Evolutionary conservation across 2,888 invertebrate genomes (phyloP).

Genomic region (Adineta ricciae): DNA sequence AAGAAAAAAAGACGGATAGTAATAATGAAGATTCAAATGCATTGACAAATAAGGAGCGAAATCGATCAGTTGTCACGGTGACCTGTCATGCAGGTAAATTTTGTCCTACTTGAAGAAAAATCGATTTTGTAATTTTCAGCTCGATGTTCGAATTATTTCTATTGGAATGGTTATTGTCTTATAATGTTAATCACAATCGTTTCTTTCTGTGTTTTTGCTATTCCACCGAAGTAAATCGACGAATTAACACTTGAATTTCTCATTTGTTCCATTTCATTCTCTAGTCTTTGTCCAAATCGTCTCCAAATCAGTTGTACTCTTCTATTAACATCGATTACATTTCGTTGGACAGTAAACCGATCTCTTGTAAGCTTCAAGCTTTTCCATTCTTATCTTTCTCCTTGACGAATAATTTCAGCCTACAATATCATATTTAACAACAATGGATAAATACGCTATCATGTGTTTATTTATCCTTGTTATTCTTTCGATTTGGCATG

Average conservation of each 20-base stretch:
- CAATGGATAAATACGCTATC: conserved; percentile 32
- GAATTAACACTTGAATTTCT: too few relatives aligned
- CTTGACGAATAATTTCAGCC: neutral
- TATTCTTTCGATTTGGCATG: conserved; percentile 29
- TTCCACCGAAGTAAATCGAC: neutral
- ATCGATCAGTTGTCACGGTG: neutral
- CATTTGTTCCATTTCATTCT: too few relatives aligned
- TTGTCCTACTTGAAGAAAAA: neutral
- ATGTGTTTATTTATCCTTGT: conserved; percentile 29
- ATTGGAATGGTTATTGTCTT: conserved; percentile 6
- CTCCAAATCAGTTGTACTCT: conserved; percentile 6
- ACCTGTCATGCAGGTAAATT: neutral
- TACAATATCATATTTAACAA: conserved; percentile 31
- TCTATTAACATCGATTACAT: neutral
- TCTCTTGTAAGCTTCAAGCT: neutral
- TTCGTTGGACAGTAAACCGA: neutral
- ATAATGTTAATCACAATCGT: neutral
- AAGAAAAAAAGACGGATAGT: too few relatives aligned
- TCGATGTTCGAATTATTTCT: neutral
- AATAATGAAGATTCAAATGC: neutral
- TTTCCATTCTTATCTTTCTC: neutral
- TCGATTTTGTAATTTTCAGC: neutral
- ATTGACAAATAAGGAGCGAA: neutral
- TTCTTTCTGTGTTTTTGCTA: neutral
- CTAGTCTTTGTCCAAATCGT: neutral